These are phyloP conservation scores for Machaerirhynchus nigripectus DNA, from an alignment of 2,113 vertebrate genomes.

Conservation along the genomic window DNA sequence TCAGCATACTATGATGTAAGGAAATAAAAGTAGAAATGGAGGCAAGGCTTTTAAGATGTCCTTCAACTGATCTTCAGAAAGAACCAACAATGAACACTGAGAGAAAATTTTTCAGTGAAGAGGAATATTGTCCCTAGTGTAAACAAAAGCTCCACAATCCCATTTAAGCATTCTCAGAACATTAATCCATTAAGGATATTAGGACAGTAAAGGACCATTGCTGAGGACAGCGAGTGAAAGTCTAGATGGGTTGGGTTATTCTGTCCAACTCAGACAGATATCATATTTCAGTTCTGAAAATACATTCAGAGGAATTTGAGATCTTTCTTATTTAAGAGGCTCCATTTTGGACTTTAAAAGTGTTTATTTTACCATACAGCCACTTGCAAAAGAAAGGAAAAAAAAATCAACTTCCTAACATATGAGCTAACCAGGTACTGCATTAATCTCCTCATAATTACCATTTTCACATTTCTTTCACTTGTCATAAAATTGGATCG, in stretches of 20 bases:
- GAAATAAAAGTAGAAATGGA: not conserved
- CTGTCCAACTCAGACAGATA: not conserved
- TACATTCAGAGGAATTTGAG: not conserved
- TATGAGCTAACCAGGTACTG: not conserved
- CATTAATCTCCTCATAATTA: not conserved
- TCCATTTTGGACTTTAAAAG: not conserved
- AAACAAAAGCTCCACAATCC: not conserved
- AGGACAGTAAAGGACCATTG: constrained; percentile 2
- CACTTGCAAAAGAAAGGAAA: not conserved
- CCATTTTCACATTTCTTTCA: constrained; percentile 1
- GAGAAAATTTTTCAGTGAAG: constrained; percentile 3
- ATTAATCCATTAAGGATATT: constrained; percentile 43
- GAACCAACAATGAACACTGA: not conserved
- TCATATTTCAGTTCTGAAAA: not conserved
- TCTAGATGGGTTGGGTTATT: not conserved
- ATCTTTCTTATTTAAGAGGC: not conserved
- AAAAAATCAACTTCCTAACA: not conserved
- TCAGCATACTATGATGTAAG: not conserved
- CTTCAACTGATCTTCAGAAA: not conserved
- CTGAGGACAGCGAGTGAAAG: constrained; percentile 16
- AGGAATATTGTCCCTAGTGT: not conserved
- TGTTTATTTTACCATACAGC: not conserved
- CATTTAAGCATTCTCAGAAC: constrained; percentile 34
- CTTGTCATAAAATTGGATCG: constrained; percentile 9
- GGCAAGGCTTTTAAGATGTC: not conserved